phyloP scores from a whole-genome alignment of 2,888 invertebrate genomes.

The Acanthoscelides obtectus region DNA sequence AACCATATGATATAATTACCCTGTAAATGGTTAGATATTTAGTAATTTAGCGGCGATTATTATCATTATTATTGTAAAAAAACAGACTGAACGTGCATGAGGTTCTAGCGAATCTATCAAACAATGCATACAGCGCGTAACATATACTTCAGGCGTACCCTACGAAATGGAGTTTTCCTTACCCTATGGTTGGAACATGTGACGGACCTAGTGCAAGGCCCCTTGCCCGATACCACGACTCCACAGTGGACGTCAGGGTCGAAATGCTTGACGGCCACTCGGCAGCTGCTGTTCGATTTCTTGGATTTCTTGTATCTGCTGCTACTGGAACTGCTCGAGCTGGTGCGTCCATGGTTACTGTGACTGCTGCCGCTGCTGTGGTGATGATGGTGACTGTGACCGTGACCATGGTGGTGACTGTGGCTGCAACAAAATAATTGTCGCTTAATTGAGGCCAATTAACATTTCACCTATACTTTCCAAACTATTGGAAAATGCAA shows the following conservation, averaged over 20 bases:
- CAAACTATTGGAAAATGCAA: no score
- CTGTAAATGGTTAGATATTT: no score
- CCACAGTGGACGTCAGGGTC: constrained; percentile 83
- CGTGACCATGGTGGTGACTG: neutral
- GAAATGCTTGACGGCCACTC: constrained; percentile 52
- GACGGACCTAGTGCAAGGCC: constrained; percentile 74
- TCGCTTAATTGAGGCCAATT: neutral
- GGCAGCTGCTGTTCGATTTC: constrained; percentile 28
- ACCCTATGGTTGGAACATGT: constrained; percentile 51
- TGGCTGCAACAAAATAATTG: neutral
- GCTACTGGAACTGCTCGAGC: constrained; percentile 8
- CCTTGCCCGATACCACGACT: constrained; percentile 63
- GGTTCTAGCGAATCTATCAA: neutral
- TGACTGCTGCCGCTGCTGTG: neutral
- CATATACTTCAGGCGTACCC: neutral
- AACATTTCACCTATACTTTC: no score
- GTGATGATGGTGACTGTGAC: neutral
- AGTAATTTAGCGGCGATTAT: no score
- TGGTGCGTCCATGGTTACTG: neutral
- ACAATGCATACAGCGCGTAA: neutral
- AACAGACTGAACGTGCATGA: neutral
- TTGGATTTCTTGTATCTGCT: constrained; percentile 21
- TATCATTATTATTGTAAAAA: no score
- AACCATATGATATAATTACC: no score
- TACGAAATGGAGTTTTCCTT: constrained; percentile 23